Evolutionary conservation across 2,888 invertebrate species (phyloP), one percentile per base, ranked within the genome.

Genomic region (Macrophya annulata): DNA sequence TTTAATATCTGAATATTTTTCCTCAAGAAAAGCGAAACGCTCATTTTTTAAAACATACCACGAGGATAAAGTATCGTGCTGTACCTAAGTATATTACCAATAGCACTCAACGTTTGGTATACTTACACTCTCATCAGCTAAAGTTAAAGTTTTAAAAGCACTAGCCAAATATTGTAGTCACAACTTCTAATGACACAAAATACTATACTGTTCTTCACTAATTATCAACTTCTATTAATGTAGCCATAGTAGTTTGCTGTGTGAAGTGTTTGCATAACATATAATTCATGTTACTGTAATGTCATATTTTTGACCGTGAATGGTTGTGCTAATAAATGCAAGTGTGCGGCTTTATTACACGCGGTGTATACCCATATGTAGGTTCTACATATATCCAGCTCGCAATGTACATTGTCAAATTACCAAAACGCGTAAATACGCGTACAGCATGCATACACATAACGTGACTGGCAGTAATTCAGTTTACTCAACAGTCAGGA

Each of bases 381-480:
- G 17, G 55, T 55, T 5, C 31, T 48, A 48, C 48, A 21, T 21
- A 62, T 62, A 62, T 9, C 21, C n/a, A n/a, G 10, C 21, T 12
- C 25, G 62, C 25, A 62, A 62, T 37, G 17, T 68, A 37, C 37
- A 0, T 17, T 37, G 68, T 25, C 68, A 68, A 37, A 37, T 68
- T 68, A 37, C 37, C 15, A 68, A 68, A 68, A 37, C 37, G 68
- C 37, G 68, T 68, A 68, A 17, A 68, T 68, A 25, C 10, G 37
- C 15, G 17, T 6, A 37, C 68, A 37, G 62, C 25, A 62, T 62
- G 62, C 62, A 25, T 12, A 25, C 10, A 10, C 25, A 62, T 21
- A 25, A 37, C 68, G 68, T 68, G 68, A 68, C 68, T 68, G 68
- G 15, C 15, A 17, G 31, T 68, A 68, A 68, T 37, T 68, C 68